Evolutionary conservation across 2,888 invertebrate species (phyloP).

Genomic region (Baronia brevicornis): DNA sequence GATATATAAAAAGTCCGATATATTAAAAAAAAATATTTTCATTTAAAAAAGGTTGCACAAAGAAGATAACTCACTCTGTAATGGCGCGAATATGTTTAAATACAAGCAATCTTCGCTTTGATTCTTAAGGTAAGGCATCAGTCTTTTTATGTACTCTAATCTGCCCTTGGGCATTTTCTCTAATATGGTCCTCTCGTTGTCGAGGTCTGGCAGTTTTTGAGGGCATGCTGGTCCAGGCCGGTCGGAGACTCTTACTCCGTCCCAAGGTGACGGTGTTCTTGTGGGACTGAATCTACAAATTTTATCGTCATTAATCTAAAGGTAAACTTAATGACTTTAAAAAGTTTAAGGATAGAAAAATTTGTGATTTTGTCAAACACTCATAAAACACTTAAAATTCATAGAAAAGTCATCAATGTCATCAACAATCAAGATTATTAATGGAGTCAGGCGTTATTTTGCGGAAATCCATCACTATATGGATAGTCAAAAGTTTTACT

Average conservation of each 20-base stretch:
- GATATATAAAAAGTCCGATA: too few species aligned
- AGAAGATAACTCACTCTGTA: conserved; percentile 83
- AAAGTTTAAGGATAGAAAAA: too few species aligned
- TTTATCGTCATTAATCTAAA: not conserved
- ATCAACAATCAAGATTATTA: too few species aligned
- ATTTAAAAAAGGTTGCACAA: conserved; percentile 1
- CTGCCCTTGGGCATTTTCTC: conserved; percentile 93
- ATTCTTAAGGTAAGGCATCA: conserved; percentile 92
- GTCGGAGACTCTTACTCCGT: conserved; percentile 87
- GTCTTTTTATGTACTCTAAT: conserved; percentile 90
- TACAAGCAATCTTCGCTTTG: conserved; percentile 99
- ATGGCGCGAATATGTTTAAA: conserved; percentile 97
- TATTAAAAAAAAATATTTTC: too few species aligned
- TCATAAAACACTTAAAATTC: too few species aligned
- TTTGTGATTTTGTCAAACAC: too few species aligned
- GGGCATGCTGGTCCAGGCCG: conserved; percentile 92
- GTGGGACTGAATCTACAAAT: conserved; percentile 89
- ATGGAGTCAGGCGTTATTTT: too few species aligned
- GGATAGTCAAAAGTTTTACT: too few species aligned
- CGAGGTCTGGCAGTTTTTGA: conserved; percentile 89
- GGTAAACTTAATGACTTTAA: not conserved
- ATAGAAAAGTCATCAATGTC: too few species aligned
- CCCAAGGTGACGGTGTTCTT: conserved; percentile 93
- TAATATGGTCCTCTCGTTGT: conserved; percentile 87
- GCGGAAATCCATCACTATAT: too few species aligned